Evolutionary conservation across 2,888 invertebrate genomes (phyloP), one percentile per base, ranked within the genome.

Genomic region (Villa cingulata): DNA sequence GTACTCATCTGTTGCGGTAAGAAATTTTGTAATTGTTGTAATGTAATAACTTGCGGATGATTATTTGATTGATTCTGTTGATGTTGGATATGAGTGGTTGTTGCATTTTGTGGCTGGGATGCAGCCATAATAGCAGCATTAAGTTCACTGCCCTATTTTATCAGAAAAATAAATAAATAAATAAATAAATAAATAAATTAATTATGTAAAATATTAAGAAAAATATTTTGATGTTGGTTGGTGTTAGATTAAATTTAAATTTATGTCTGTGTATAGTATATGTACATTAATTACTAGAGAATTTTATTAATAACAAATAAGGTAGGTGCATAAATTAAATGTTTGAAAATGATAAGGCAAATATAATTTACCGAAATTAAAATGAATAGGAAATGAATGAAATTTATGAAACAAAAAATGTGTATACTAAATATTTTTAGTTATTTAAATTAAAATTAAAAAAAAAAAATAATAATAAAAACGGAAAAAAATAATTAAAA

Each of bases 121-220:
- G 56, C 55, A 34, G 55, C 54, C 50, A 57, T 53, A 40, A 57
- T 56, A n/a, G 57, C 57, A 23, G 56, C 56, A 53, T 57, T 56
- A 29, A 57, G 49, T 50, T 57, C 56, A 53, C 54, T 57, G 41
- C 57, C 57, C 46, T 46, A 41, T 16, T 19, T 3, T 36, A 34
- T 16, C 34, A 15, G 27, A 32, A 19, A 20, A 20, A 20, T 19
- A 43, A 43, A 36, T 6, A 37, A 37, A 36, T 18, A 18, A 23
- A 18, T 19, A 43, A 41, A 29, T 16, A 15, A 36, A 43, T 10
- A 43, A 43, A 16, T 37, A 43, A 36, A 34, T 16, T 36, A 18
- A 19, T 34, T n/a, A n/a, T n/a, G n/a, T n/a, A n/a, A n/a, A n/a
- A n/a, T n/a, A n/a, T n/a, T n/a, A n/a, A n/a, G n/a, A n/a, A n/a